These are phyloP conservation scores for Alaudala cheleensis DNA, from an alignment of 2,113 vertebrate genomes.

Conservation along the genomic window DNA sequence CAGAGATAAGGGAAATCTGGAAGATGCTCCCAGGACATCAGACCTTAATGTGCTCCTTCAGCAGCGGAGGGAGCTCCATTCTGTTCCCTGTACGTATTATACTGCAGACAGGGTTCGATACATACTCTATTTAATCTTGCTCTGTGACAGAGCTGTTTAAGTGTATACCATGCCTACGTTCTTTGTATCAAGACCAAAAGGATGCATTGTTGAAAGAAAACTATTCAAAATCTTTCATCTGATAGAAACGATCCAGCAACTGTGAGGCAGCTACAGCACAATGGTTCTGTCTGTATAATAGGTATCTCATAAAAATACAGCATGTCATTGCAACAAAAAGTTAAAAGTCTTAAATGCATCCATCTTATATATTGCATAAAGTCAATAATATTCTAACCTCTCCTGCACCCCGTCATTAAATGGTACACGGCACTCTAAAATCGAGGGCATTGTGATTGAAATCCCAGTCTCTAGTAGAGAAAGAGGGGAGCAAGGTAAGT, in stretches of 20 bases:
- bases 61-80: constrained; percentile 15
- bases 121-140: constrained; percentile 58
- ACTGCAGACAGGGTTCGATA: constrained; percentile 50
- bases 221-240: constrained; percentile 74
- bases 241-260: constrained; percentile 70
- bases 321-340: constrained; percentile 60
- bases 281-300: constrained; percentile 67
- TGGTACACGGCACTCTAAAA: constrained; percentile 52
- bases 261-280: constrained; percentile 66
- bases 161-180: constrained; percentile 67
- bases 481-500: constrained; percentile 69
- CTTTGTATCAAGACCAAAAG: constrained; percentile 70
- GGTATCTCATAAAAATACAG: constrained; percentile 66
- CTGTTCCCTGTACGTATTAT: constrained; percentile 2
- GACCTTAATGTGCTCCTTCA: constrained; percentile 38
- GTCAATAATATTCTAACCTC: constrained; percentile 66
- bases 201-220: constrained; percentile 72
- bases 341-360: constrained; percentile 64
- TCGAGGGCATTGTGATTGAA: constrained; percentile 60
- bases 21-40: constrained; percentile 29
- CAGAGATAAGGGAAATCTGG: constrained; percentile 40
- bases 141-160: constrained; percentile 70
- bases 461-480: constrained; percentile 35
- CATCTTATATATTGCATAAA: constrained; percentile 43
- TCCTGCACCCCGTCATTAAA: constrained; percentile 51